Conservation (phyloP, 1,140 invertebrate species). For the Zaprionus lachaisei region DNA sequence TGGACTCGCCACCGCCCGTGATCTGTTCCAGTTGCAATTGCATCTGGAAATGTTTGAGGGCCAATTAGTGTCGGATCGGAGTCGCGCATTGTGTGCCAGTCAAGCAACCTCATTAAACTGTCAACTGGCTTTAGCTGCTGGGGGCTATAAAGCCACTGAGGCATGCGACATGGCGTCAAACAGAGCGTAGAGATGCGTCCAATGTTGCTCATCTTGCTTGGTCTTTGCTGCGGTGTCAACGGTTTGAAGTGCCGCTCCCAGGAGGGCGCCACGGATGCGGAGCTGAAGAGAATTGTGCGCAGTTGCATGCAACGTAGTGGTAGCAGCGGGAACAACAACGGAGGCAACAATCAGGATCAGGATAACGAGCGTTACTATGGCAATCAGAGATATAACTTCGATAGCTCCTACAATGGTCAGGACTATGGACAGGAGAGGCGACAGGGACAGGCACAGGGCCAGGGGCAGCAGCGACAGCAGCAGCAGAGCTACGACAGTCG, state of each 20-base stretch:
- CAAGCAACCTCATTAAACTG: constrained; percentile 28
- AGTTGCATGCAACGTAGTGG: constrained; percentile 69
- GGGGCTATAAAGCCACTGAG: constrained; percentile 50
- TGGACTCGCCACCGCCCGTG: constrained; percentile 68
- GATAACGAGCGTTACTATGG: constrained; percentile 42
- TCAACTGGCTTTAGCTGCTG: neutral
- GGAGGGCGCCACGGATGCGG: constrained; percentile 84
- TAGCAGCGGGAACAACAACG: constrained; percentile 10
- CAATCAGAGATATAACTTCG: constrained; percentile 32
- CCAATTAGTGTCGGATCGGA: neutral
- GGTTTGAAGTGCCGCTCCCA: constrained; percentile 85
- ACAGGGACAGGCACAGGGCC: constrained; percentile 18
- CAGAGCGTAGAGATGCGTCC: constrained; percentile 45
- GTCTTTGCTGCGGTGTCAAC: constrained; percentile 14
- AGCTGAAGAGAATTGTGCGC: constrained; percentile 78
- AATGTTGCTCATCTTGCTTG: constrained; percentile 33
- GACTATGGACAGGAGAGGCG: constrained; percentile 39
- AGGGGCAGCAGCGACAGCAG: constrained; percentile 27
- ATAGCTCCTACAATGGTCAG: constrained; percentile 25
- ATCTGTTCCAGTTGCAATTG: constrained; percentile 78
- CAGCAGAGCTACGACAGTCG: constrained; percentile 40
- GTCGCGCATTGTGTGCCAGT: constrained; percentile 59
- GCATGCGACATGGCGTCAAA: neutral
- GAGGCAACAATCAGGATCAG: constrained; percentile 30
- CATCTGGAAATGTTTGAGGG: constrained; percentile 59